These are phyloP conservation scores for Euzetes globulus DNA, from an alignment of 2,888 invertebrate species.

Conservation along the genomic window DNA sequence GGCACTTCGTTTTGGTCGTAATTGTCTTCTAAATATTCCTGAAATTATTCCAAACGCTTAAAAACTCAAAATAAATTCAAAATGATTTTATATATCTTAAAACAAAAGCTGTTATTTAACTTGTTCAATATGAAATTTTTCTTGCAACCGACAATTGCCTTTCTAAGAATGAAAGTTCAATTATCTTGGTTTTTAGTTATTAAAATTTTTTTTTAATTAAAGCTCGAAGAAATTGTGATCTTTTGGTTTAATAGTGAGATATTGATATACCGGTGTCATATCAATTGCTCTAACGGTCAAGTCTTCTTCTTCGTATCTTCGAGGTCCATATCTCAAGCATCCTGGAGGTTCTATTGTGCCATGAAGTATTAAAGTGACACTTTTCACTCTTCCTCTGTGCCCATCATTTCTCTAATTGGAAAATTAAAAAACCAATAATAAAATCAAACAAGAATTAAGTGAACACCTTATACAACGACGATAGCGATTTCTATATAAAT, in stretches of 20 bases:
- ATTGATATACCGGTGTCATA: constrained; percentile 10
- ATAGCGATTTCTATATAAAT: too few species aligned
- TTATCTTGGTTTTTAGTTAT: not conserved
- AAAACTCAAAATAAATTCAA: too few species aligned
- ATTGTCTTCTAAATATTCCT: constrained; percentile 32
- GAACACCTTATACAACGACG: too few species aligned
- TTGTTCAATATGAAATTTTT: too few species aligned
- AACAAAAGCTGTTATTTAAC: too few species aligned
- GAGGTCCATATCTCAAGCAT: constrained; percentile 55
- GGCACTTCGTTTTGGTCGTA: constrained; percentile 25
- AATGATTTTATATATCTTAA: too few species aligned
- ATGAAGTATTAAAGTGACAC: constrained; percentile 59
- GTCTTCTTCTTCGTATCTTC: constrained; percentile 40
- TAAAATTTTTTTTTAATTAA: too few species aligned
- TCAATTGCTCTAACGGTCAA: constrained; percentile 36
- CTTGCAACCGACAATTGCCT: too few species aligned
- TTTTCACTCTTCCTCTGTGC: constrained; percentile 57
- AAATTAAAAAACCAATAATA: not conserved
- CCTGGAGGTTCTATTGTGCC: constrained; percentile 60
- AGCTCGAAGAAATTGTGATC: too few species aligned
- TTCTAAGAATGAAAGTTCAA: too few species aligned
- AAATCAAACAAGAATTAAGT: not conserved
- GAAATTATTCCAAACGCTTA: not conserved
- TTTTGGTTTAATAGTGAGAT: too few species aligned
- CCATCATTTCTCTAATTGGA: constrained; percentile 7